Conservation (phyloP, 2,888 invertebrate species). For the Autographa pulchrina region DNA sequence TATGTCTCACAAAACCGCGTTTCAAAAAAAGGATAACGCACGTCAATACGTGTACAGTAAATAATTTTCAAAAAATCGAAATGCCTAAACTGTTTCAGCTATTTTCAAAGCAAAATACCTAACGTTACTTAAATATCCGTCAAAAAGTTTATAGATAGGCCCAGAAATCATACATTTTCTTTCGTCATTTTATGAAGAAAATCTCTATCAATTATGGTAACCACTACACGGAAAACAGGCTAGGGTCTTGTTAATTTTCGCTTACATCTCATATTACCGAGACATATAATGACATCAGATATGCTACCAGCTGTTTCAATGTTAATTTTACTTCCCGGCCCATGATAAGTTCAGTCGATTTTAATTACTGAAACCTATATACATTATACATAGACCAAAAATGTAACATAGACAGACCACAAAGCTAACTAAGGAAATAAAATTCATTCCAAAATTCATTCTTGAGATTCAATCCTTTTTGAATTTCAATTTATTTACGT, state of each 20-base stretch:
- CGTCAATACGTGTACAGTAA: too few species aligned
- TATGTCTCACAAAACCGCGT: too few species aligned
- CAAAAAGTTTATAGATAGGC: not conserved
- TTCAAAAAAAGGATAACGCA: too few species aligned
- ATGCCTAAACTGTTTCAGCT: too few species aligned
- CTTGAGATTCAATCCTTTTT: too few species aligned
- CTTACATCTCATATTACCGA: slow-evolving; percentile 31
- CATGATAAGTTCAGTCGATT: slow-evolving; percentile 41
- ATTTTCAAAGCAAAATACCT: too few species aligned
- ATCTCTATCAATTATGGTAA: slow-evolving; percentile 17
- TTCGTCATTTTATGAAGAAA: not conserved
- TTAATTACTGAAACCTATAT: slow-evolving; percentile 45
- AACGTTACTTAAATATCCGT: too few species aligned
- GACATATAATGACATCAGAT: slow-evolving; percentile 37
- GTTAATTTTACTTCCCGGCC: slow-evolving; percentile 26
- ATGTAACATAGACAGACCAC: not conserved
- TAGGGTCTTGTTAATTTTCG: slow-evolving; percentile 29
- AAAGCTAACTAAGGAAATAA: too few species aligned
- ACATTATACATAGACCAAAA: slow-evolving; percentile 11
- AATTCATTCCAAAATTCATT: too few species aligned
- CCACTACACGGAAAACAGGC: slow-evolving; percentile 14
- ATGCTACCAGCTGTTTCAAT: slow-evolving; percentile 22
- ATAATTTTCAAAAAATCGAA: too few species aligned
- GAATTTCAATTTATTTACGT: too few species aligned
- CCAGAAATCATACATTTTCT: not conserved